Evolutionary conservation across 2,888 invertebrate species (phyloP), one percentile per base, ranked within the genome.

Genomic region (Ophraella communa): DNA sequence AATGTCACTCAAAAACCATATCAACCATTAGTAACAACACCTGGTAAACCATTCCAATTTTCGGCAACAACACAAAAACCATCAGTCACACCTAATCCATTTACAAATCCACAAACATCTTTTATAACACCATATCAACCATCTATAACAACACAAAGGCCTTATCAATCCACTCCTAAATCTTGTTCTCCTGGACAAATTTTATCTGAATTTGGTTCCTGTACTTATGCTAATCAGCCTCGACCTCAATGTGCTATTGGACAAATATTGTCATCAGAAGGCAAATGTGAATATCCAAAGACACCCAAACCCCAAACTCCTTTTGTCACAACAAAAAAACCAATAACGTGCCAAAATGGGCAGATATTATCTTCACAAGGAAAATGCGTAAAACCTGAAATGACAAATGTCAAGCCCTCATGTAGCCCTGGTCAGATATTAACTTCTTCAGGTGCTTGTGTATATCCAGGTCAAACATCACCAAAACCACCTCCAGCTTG

Each of bases 241-340:
- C 63, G 44, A 55, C 66, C 61, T 18, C 24, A 21, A 17, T 67
- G 68, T 62, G 54, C 45, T 24, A 57, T 53, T 11, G 65, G 66
- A 8, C 60, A 70, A 52, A 24, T 66, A 42, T 56, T 66, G 8
- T 58, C 64, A 23, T 17, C 62, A 39, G 64, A 62, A 11, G 65
- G 68, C 4, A 39, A 18, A 10, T 68, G 68, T 55, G 66, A 65
- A 62, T 70, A 66, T 44, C 64, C 57, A 4, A 62, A 64, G 53
- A 69, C 60, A 27, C 47, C 51, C 14, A 67, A 54, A 54, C 62
- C 62, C 8, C 35, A 54, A 42, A 18, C 58, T 21, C 58, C 65
- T 33, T n/a, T 45, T 11, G 10, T 52, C 42, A 35, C 83, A 66
- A 79, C 83, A 0, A 83, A 83, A 33, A 55, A 47, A 52, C 61